Conservation (phyloP, 1,140 invertebrate species). For the Saccostrea glomerata region DNA sequence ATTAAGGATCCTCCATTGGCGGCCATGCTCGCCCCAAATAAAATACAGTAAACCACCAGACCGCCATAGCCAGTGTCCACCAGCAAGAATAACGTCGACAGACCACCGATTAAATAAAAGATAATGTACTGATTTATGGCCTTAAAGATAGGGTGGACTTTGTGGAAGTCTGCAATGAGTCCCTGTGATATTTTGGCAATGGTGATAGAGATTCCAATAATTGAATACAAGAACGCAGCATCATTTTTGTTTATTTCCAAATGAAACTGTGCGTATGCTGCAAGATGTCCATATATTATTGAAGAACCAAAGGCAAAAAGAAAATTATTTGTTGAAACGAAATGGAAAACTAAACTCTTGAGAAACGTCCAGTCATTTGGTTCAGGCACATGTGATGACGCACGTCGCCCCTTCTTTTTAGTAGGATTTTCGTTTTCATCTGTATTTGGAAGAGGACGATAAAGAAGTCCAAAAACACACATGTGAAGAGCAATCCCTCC, state of each 20-base stretch:
- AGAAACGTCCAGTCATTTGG: constrained; percentile 32
- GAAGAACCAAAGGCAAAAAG: constrained; percentile 54
- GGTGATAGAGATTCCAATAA: constrained; percentile 52
- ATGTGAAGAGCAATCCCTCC: constrained; percentile 55
- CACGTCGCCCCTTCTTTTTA: constrained; percentile 21
- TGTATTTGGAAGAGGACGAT: constrained; percentile 48
- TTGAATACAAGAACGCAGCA: constrained; percentile 51
- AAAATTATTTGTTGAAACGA: constrained; percentile 47
- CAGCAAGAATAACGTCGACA: constrained; percentile 41
- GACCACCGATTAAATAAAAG: constrained; percentile 50
- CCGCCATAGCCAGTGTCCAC: constrained; percentile 39
- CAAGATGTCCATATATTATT: constrained; percentile 56
- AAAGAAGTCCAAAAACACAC: constrained; percentile 54
- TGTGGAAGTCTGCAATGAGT: constrained; percentile 39
- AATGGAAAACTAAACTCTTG: constrained; percentile 38
- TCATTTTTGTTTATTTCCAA: constrained; percentile 21
- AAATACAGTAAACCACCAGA: constrained; percentile 45
- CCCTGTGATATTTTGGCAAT: constrained; percentile 54
- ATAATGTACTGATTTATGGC: constrained; percentile 53
- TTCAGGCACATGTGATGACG: constrained; percentile 1
- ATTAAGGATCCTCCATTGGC: constrained; percentile 53
- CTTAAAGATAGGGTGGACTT: constrained; percentile 26
- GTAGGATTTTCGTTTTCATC: constrained; percentile 33
- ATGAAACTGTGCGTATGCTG: constrained; percentile 49
- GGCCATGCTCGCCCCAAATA: constrained; percentile 56